A percentile compares a stretch with the other conserved stretches of the same genome.
These are phyloP conservation scores for Cryptosula pallasiana DNA, from an alignment of 2,888 invertebrate species.

Conservation along the genomic window DNA sequence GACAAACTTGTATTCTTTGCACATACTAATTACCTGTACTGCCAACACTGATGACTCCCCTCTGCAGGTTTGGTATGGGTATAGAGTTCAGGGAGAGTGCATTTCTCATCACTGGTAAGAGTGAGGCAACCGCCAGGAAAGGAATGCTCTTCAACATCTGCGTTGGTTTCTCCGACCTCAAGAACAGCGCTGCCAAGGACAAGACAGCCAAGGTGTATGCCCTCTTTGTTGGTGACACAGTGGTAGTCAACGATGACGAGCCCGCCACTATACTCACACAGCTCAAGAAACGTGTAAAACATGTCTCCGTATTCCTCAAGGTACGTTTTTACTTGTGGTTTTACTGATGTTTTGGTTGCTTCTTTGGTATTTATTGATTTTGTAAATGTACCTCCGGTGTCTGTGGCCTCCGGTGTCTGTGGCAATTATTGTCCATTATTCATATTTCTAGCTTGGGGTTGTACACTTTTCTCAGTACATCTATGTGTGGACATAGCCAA, in stretches of 20 bases:
- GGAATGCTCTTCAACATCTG: conserved; percentile 96
- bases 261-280: conserved; percentile 81
- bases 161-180: conserved; percentile 83
- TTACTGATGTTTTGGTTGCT: too few relatives aligned
- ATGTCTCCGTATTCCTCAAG: conserved; percentile 88
- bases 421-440: too few relatives aligned
- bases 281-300: conserved; percentile 90
- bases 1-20: not conserved
- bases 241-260: conserved; percentile 81
- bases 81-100: conserved; percentile 96
- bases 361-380: too few relatives aligned
- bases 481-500: too few relatives aligned
- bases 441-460: too few relatives aligned
- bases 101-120: conserved; percentile 85
- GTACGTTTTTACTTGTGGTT: conserved; percentile 32
- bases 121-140: conserved; percentile 70
- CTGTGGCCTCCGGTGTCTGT: too few relatives aligned
- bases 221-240: conserved; percentile 92
- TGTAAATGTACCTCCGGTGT: too few relatives aligned
- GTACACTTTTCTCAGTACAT: too few relatives aligned
- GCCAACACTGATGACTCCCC: too few relatives aligned
- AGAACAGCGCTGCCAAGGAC: conserved; percentile 75
- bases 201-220: conserved; percentile 77
- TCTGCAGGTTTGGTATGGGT: conserved; percentile 82
- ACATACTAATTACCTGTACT: too few relatives aligned